Conservation (phyloP, 2,797 vertebrate species). For the Micrastur ruficollis region DNA sequence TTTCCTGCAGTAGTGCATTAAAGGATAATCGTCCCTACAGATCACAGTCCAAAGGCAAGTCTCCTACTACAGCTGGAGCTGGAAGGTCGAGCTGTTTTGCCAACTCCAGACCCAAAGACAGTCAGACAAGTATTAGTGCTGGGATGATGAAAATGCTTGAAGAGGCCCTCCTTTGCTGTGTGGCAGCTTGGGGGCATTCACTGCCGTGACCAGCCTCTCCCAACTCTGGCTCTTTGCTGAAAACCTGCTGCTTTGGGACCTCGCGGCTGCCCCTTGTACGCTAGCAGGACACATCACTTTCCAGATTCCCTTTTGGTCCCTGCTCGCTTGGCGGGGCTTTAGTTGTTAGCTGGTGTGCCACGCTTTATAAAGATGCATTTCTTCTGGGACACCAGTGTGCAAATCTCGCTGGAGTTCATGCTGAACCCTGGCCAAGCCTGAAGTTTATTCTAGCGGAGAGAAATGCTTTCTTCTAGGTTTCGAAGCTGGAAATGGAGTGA, state of each 20-base stretch:
- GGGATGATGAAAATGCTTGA: neutral
- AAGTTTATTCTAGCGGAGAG: neutral
- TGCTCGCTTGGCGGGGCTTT: accelerated
- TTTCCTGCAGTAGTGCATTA: accelerated
- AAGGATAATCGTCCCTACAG: neutral
- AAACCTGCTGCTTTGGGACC: neutral
- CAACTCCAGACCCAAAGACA: neutral
- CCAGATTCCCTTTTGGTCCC: neutral
- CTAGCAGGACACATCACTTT: neutral
- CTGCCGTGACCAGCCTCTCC: accelerated
- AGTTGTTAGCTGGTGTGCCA: neutral
- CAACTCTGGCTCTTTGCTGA: neutral
- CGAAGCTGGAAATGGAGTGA: neutral
- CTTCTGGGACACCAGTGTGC: neutral
- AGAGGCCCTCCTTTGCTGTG: neutral
- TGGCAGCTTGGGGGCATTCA: neutral
- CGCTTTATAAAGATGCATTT: neutral
- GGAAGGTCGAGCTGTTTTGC: neutral
- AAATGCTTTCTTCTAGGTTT: neutral
- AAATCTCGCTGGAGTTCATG: neutral
- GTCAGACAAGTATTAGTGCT: neutral
- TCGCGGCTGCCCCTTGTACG: neutral
- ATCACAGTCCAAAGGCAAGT: no score
- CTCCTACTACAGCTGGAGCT: neutral
- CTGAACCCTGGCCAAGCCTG: neutral